Base-by-base conservation (phyloP, 2,113 vertebrate genomes). In the Thinocorus orbignyianus region DNA sequence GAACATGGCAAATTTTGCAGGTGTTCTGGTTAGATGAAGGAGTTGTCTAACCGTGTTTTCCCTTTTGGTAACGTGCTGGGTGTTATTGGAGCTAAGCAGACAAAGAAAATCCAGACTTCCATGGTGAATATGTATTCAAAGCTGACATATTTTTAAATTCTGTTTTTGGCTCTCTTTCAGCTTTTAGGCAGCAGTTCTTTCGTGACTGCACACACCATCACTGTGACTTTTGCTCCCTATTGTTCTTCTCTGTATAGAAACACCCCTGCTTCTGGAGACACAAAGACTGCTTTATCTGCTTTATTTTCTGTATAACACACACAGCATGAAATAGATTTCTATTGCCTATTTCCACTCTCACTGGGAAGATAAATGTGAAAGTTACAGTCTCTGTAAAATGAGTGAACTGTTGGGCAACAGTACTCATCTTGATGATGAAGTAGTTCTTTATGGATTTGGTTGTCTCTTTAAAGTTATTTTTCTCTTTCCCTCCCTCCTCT, bases 191-290 rank as follows among this genome's bases (percentile, higher is more conserved):
- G 35, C 80, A 81, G 2, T 78, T 31, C 35, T 78, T 70, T 42
- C 10, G 18, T 23, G 25, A 57, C 26, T 62, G 55, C 35, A n/a
- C 2, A 14, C 7, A 11, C 13, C 12, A 31, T n/a, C 17, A 4
- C 30, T 65, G 0, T 68, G 66, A 25, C 13, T 80, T 68, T 3
- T 48, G 15, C 48, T 65, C 12, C 37, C 8, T 72, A 0, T n/a
- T 81, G 5, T 52, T 85, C 31, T 44, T 44, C 37, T 70, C 25
- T 49, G 18, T 86, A 13, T 46, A 76, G 44, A 70, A 80, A 68
- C 33, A 44, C 3, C 6, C 13, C n/a, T 85, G 17, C 31, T 83
- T 81, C 60, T 90, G 39, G 28, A 90, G 26, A 9, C 6, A 6
- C 1, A 7, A 28, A 65, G 15, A 22, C 12, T 64, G 18, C 10